phyloP scores from a whole-genome alignment of 2,888 invertebrate genomes.

The Eutolmus rufibarbis region DNA sequence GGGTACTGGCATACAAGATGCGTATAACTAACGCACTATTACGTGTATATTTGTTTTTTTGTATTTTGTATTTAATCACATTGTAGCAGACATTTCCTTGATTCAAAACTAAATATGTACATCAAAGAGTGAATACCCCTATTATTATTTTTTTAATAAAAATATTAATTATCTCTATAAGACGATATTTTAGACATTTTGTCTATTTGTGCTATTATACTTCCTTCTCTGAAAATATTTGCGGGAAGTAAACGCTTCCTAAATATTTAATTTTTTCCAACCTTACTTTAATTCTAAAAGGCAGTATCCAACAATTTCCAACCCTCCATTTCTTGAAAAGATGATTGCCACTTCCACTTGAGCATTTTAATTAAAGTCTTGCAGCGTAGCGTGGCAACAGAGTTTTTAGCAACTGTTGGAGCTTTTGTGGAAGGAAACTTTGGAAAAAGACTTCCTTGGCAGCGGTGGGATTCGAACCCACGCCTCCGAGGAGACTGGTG shows the following conservation, averaged over 20 bases:
- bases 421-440: no score
- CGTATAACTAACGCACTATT: no score
- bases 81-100: no score
- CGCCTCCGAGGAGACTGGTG: conserved; percentile 66
- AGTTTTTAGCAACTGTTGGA: not conserved
- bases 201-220: not conserved
- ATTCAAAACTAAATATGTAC: no score
- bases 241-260: not conserved
- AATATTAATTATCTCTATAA: no score
- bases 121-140: no score
- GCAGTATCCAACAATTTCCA: not conserved
- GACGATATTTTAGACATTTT: not conserved
- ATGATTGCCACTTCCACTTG: not conserved
- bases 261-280: not conserved
- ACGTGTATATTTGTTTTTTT: no score
- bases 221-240: not conserved
- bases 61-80: no score
- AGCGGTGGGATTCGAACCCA: conserved; percentile 62
- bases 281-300: not conserved
- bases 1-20: no score
- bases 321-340: not conserved
- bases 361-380: not conserved
- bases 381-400: not conserved
- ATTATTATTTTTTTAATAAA: no score
- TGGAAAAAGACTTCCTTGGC: conserved; percentile 50